Evolutionary conservation across 1,140 invertebrate genomes (phyloP), one percentile per base, ranked within the genome.

Genomic region (Periplaneta americana): DNA sequence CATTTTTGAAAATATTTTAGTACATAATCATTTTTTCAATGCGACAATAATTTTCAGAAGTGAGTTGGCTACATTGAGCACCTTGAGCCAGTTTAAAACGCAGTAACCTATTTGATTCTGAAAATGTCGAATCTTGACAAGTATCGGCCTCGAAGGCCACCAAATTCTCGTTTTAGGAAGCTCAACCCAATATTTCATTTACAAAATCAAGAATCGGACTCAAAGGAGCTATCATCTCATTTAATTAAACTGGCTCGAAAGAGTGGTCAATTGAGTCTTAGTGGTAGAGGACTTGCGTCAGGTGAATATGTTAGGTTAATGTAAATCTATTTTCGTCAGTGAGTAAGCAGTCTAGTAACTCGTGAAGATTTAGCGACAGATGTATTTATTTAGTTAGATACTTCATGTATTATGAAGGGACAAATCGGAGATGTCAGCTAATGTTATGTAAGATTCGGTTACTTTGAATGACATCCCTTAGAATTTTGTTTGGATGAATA

Each of bases 231-330:
- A 76, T 91, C 94, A 48, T 89, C 90, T 35, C 91, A 91, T 75
- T 86, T 96, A 80, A 91, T 97, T 78, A 93, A 96, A 87, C 91
- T 92, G 83, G 95, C 96, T 6, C 91, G 95, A 84, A 92, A 92
- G 85, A 93, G 93, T 80, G 96, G 96, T 32, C 91, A 93, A 82
- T 88, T 98, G 28, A 96, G 95, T 90, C 90, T 98, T 81, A 93
- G 94, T 39, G 93, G 93, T 82, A 91, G 92, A 86, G 94, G 92
- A 81, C 88, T 97, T 80, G 89, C 91, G 34, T 89, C 91, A 88
- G 94, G 96, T 88, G 86, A 35, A 34, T 82, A 33, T 34, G 15
- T 34, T 36, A 34, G 34, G 9, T 39, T 33, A 31, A 48, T 28
- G 5, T 32, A 83, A 34, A 78, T 13, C 11, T 78, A 8, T 0